Evolutionary conservation across 2,113 vertebrate species (phyloP).

Genomic region (Rhinoderma darwinii): DNA sequence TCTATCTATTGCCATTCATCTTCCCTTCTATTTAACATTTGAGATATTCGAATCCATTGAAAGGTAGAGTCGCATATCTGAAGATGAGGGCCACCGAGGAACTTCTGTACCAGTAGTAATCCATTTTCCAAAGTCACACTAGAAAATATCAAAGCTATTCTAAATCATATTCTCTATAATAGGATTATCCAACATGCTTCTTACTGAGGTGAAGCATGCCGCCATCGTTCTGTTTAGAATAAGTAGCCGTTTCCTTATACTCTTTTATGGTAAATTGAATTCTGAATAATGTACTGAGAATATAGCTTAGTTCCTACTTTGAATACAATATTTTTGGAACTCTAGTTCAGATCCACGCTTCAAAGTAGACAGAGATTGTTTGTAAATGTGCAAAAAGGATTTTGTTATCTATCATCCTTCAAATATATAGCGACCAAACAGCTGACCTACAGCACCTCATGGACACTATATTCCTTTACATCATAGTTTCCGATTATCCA

Average conservation of each 20-base stretch:
- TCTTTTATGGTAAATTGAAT: slow-evolving; percentile 44
- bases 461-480: neutral
- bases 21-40: slow-evolving; percentile 27
- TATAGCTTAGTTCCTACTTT: slow-evolving; percentile 4
- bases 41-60: neutral
- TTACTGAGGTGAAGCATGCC: slow-evolving; percentile 23
- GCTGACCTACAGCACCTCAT: neutral
- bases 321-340: neutral
- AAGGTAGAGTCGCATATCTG: slow-evolving; percentile 21
- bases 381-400: neutral
- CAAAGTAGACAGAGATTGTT: neutral
- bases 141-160: slow-evolving; percentile 39
- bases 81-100: slow-evolving; percentile 23
- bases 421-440: neutral
- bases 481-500: neutral
- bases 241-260: slow-evolving; percentile 26
- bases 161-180: slow-evolving; percentile 32
- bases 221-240: slow-evolving; percentile 24
- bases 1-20: slow-evolving; percentile 24
- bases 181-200: slow-evolving; percentile 33
- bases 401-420: neutral
- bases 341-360: neutral
- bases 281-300: slow-evolving; percentile 24
- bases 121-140: slow-evolving; percentile 28
- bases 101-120: neutral